phyloP scores from a whole-genome alignment of 2,113 vertebrate species.

The Anseranas semipalmata region DNA sequence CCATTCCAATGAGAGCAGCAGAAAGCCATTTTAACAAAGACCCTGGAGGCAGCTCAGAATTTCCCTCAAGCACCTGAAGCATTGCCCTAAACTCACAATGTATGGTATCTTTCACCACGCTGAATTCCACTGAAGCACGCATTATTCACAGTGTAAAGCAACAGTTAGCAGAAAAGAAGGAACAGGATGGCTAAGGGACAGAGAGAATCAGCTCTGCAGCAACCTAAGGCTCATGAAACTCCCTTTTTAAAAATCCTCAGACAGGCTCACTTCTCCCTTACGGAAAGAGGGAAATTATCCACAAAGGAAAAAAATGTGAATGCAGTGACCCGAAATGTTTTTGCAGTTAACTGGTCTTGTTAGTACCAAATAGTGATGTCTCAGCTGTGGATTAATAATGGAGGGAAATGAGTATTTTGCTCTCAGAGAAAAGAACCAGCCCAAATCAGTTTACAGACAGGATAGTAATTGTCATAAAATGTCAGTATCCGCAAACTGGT shows the following conservation, averaged over 20 bases:
- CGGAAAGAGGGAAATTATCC: not conserved
- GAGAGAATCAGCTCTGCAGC: not conserved
- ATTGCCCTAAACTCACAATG: not conserved
- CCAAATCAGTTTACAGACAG: not conserved
- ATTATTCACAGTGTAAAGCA: not conserved
- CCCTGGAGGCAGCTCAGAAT: not conserved
- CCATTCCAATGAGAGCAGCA: not conserved
- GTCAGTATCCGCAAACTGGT: not conserved
- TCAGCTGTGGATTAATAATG: not conserved
- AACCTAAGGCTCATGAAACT: not conserved
- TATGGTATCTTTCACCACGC: not conserved
- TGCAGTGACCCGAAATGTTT: not conserved
- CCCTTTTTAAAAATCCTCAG: not conserved
- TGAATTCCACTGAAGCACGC: not conserved
- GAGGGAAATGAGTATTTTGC: fast-evolving
- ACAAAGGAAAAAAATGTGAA: not conserved
- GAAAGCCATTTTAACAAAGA: not conserved
- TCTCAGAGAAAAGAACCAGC: not conserved
- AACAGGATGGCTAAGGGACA: not conserved
- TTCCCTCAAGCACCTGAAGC: not conserved
- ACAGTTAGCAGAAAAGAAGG: not conserved
- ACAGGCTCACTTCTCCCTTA: not conserved
- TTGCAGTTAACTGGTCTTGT: not conserved
- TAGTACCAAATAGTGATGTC: fast-evolving
- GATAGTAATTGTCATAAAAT: not conserved